A percentile compares a stretch with the other conserved stretches of the same genome.
Conservation (phyloP, 2,113 vertebrate genomes). For the Nettapus auritus region DNA sequence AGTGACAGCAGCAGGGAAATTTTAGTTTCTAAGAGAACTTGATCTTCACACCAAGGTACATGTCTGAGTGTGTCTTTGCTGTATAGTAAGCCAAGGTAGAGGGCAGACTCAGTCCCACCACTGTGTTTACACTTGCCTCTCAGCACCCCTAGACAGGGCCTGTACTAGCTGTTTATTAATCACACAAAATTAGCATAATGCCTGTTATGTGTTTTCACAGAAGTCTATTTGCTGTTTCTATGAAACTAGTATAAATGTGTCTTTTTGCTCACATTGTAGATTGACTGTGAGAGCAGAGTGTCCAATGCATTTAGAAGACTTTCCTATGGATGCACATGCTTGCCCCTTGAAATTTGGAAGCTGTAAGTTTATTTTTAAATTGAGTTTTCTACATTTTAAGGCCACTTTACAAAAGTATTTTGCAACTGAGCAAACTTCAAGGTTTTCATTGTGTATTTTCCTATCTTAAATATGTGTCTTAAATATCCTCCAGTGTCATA, state of each 20-base stretch:
- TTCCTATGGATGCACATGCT: conserved; percentile 97
- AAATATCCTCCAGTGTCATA: neutral
- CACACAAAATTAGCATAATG: neutral
- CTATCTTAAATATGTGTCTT: neutral
- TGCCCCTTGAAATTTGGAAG: conserved; percentile 98
- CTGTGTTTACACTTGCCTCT: neutral
- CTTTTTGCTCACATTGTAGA: conserved; percentile 78
- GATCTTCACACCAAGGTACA: neutral
- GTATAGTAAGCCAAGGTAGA: neutral
- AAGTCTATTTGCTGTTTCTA: conserved; percentile 36
- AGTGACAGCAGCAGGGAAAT: neutral
- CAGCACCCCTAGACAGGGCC: neutral
- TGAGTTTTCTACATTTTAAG: conserved; percentile 21
- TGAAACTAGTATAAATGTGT: conserved; percentile 52
- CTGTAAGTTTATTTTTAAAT: conserved; percentile 87
- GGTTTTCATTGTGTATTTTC: neutral
- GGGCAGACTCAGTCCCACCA: neutral
- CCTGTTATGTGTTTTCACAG: neutral
- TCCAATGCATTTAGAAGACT: conserved; percentile 98
- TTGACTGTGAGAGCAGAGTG: conserved; percentile 97
- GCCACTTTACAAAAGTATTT: neutral
- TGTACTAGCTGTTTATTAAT: neutral
- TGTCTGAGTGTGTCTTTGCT: neutral
- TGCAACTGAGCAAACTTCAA: conserved; percentile 15
- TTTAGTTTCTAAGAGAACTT: neutral